Percentiles rank a stretch among this genome's conserved stretches.
phyloP scores from a whole-genome alignment of 2,888 invertebrate species.

The Lasioglossum morio region DNA sequence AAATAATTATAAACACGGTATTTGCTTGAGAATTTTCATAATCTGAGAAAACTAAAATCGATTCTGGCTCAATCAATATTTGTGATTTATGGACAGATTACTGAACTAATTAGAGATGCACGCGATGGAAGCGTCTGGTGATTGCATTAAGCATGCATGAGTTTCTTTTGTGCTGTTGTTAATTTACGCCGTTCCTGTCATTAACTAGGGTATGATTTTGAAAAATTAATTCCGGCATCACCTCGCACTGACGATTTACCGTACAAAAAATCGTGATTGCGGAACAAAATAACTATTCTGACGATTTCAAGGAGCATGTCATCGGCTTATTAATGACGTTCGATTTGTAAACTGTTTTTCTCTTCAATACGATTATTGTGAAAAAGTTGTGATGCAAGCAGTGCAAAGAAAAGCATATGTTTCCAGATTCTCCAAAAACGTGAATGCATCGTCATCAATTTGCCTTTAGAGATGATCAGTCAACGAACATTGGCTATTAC shows the following conservation, averaged over 20 bases:
- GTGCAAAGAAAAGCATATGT: neutral
- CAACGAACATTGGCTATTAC: neutral
- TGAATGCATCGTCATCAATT: neutral
- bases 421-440: neutral
- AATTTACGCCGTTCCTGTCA: neutral
- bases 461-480: neutral
- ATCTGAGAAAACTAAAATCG: neutral
- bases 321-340: constrained; percentile 7
- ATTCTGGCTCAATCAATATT: neutral
- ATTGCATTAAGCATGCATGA: neutral
- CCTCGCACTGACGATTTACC: no score
- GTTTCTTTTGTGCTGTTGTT: neutral
- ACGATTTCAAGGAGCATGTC: neutral
- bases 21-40: neutral
- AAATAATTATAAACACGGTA: neutral
- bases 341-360: neutral
- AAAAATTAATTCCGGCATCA: neutral
- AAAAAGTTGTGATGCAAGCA: neutral
- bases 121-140: neutral
- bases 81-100: neutral
- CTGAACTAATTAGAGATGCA: neutral
- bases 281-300: neutral
- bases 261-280: neutral
- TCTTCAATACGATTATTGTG: neutral
- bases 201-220: neutral